These are phyloP conservation scores for Alfaro cultratus DNA, from an alignment of 2,797 vertebrate genomes.

Conservation along the genomic window DNA sequence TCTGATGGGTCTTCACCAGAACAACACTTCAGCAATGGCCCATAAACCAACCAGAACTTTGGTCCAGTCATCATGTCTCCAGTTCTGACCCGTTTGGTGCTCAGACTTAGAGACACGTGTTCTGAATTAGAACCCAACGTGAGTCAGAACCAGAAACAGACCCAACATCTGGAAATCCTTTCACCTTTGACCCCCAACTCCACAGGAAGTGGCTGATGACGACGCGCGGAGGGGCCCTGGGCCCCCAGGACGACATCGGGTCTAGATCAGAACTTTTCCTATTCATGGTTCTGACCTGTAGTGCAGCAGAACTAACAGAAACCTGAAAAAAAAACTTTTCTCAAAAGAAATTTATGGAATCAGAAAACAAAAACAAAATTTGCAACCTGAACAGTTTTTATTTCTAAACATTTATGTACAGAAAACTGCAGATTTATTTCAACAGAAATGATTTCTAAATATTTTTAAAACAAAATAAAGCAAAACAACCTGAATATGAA, in stretches of 20 bases:
- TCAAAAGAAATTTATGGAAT: not conserved
- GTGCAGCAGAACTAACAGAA: not conserved
- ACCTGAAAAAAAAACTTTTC: not conserved
- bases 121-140: not conserved
- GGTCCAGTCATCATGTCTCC: not conserved
- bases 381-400: not conserved
- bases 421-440: not conserved
- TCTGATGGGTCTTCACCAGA: too few species aligned
- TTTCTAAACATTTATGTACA: not conserved
- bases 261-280: not conserved
- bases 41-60: not conserved
- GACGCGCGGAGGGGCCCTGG: not conserved
- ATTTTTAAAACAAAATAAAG: not conserved
- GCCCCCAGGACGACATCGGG: not conserved
- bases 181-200: not conserved
- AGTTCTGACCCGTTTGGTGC: not conserved
- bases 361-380: not conserved
- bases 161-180: slow-evolving; percentile 14
- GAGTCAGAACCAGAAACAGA: not conserved
- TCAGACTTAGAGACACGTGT: not conserved
- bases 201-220: not conserved
- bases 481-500: not conserved
- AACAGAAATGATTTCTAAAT: not conserved
- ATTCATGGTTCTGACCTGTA: not conserved
- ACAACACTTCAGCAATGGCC: too few species aligned